Evolutionary conservation across 2,797 vertebrate species (phyloP).

Genomic region (Columba guinea): DNA sequence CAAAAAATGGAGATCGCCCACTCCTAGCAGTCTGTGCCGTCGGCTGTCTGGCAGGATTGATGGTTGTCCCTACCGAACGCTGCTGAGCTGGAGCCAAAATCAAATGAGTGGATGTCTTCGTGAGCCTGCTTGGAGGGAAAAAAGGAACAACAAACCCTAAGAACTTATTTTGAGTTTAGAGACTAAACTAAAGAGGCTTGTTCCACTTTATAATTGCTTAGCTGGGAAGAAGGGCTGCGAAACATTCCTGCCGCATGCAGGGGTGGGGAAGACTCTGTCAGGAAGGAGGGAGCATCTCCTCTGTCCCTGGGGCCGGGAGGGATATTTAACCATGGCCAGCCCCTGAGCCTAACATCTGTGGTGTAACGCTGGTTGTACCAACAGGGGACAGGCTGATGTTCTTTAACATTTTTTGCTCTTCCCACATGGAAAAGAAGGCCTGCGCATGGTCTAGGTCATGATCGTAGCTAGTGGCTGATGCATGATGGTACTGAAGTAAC

Average conservation of each 20-base stretch:
- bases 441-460: not conserved
- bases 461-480: not conserved
- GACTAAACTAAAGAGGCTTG: constrained; percentile 6
- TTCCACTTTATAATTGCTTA: constrained; percentile 14
- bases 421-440: not conserved
- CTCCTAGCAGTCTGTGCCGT: constrained; percentile 59
- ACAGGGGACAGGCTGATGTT: not conserved
- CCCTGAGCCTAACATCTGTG: not conserved
- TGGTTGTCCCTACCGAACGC: constrained; percentile 56
- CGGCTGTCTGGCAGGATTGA: constrained; percentile 66
- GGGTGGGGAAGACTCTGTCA: not conserved
- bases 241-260: not conserved
- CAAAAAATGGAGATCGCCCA: constrained; percentile 45
- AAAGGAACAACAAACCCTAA: not conserved
- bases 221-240: not conserved
- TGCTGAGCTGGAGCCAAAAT: constrained; percentile 57
- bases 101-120: constrained; percentile 58
- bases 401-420: not conserved
- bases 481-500: accelerated
- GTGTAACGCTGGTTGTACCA: not conserved
- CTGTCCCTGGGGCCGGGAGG: not conserved
- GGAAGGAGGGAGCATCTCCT: not conserved
- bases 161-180: constrained; percentile 45
- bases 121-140: not conserved
- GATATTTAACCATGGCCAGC: not conserved